Evolutionary conservation across 2,888 invertebrate genomes (phyloP).

Genomic region (Fabriciana adippe): DNA sequence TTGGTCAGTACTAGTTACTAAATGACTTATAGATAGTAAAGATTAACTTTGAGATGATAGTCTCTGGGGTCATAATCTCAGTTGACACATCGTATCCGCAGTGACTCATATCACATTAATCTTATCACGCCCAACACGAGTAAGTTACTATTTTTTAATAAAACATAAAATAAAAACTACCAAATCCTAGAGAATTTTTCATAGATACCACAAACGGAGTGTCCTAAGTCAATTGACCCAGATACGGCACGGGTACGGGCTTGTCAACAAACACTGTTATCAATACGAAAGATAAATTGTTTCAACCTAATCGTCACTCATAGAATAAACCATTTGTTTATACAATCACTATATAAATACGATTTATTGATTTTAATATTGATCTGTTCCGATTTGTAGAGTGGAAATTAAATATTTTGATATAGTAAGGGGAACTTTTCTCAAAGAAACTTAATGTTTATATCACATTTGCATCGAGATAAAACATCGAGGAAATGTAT

Average conservation of each 20-base stretch:
- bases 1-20: not conserved
- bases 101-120: slow-evolving; percentile 37
- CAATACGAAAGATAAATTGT: slow-evolving; percentile 50
- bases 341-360: slow-evolving; percentile 31
- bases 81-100: slow-evolving; percentile 43
- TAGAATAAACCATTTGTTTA: slow-evolving; percentile 30
- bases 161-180: not conserved
- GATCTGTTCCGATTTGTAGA: slow-evolving; percentile 23
- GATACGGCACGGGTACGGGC: slow-evolving; percentile 44
- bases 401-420: slow-evolving; percentile 14
- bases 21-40: slow-evolving; percentile 2
- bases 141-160: slow-evolving; percentile 24
- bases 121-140: slow-evolving; percentile 23
- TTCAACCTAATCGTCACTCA: slow-evolving; percentile 40
- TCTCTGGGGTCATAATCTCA: slow-evolving; percentile 42
- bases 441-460: not conserved
- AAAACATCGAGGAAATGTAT: not conserved
- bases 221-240: slow-evolving; percentile 46
- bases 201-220: slow-evolving; percentile 24
- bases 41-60: slow-evolving; percentile 18
- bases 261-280: slow-evolving; percentile 51
- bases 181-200: slow-evolving; percentile 10
- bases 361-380: slow-evolving; percentile 7
- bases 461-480: not conserved
- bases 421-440: not conserved